Conservation (phyloP, 2,888 invertebrate species). For the Rhingia rostrata region DNA sequence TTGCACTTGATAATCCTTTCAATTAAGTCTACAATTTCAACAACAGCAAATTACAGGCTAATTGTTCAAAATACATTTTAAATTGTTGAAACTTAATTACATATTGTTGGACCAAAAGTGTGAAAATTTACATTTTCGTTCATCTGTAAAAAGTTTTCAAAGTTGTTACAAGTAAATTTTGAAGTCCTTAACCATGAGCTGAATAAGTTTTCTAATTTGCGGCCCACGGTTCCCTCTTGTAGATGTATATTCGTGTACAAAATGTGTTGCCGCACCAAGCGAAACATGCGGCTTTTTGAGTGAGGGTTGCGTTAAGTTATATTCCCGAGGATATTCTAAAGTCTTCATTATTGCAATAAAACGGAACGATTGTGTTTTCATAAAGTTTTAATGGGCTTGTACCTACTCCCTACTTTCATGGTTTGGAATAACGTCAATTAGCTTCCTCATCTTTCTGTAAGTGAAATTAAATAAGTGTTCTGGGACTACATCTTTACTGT, state of each 20-base stretch:
- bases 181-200: slow-evolving; percentile 53
- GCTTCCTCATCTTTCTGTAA: slow-evolving; percentile 71
- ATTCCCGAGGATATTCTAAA: slow-evolving; percentile 72
- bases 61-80: slow-evolving; percentile 59
- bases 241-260: slow-evolving; percentile 23
- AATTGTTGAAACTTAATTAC: slow-evolving; percentile 64
- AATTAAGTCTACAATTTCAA: slow-evolving; percentile 41
- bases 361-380: slow-evolving; percentile 73
- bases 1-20: slow-evolving; percentile 36
- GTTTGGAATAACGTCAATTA: slow-evolving; percentile 63
- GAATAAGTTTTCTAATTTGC: slow-evolving; percentile 73
- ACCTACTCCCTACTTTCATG: slow-evolving; percentile 52
- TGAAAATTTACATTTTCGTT: slow-evolving; percentile 65
- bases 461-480: slow-evolving; percentile 71
- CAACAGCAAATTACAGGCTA: slow-evolving; percentile 58
- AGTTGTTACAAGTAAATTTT: slow-evolving; percentile 64
- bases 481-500: slow-evolving; percentile 43
- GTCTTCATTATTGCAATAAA: slow-evolving; percentile 73
- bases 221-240: slow-evolving; percentile 52
- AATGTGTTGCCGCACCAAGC: slow-evolving; percentile 44
- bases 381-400: slow-evolving; percentile 74
- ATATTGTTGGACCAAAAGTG: slow-evolving; percentile 47
- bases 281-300: slow-evolving; percentile 69
- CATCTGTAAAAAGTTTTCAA: slow-evolving; percentile 57
- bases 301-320: slow-evolving; percentile 56